Base-by-base conservation (phyloP, 2,888 invertebrate genomes). In the Lithodes maja region DNA sequence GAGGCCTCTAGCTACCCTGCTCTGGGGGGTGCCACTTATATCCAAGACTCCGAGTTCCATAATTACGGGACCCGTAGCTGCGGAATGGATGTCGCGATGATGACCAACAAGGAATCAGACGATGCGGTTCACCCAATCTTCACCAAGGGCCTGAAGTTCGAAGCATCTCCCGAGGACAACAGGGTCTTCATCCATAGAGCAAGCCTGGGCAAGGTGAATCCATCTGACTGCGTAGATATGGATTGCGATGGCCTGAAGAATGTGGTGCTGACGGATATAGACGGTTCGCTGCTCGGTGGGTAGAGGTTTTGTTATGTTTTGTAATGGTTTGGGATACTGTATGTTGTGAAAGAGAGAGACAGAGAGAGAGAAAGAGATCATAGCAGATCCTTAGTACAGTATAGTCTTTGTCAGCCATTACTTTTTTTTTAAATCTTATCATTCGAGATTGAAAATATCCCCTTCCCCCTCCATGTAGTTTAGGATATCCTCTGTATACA, bases 161-260 rank as follows among this genome's bases (percentile, higher is more conserved):
- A 78, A 3, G 80, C 86, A n/a, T 80, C 85, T 5, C 50, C 77
- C 1, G 53, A 80, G 2, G 81, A 82, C 3, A 83, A 86, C 55
- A 54, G 83, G 12, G 15, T 91, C 17, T 90, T 87, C 77, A 2
- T 90, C 17, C 85, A 82, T 49, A 85, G 83, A 50, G 87, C 91
- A 12, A 69, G 71, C 52, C n/a, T 88, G 52, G 74, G 7, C 3
- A n/a, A n/a, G 0, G 86, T 91, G 2, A 86, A 90, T 77, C 90
- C 90, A 7, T 88, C 90, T 0, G 90, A 91, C 78, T 91, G 91
- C 12, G 90, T 90, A 3, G 91, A 91, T 53, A 90, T 91, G 90
- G 88, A 90, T 49, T 91, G 91, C 50, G 91, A 91, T 79, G 91
- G 90, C 1, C 86, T 75, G 50, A 91, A 89, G 77, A 90, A 91